These are phyloP conservation scores for Strigamia crassipes DNA, from an alignment of 2,888 invertebrate species.

Conservation along the genomic window DNA sequence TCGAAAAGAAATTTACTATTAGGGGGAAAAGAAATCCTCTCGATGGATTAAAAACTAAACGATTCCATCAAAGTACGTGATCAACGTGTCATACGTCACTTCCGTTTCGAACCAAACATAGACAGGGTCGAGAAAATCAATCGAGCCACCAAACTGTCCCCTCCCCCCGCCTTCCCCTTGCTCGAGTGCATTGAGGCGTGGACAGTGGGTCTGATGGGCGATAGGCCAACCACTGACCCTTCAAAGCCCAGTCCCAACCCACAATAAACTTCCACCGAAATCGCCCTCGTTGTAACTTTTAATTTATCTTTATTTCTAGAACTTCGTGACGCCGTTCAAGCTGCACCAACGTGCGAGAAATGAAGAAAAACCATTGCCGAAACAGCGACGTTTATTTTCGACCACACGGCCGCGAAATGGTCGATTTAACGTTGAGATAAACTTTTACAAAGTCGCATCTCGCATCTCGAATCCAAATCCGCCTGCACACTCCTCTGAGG, in stretches of 20 bases:
- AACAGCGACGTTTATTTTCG: too few relatives aligned
- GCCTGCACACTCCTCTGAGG: too few relatives aligned
- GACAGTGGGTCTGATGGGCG: conserved; percentile 15
- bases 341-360: too few relatives aligned
- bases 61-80: background rate
- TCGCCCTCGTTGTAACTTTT: conserved; percentile 3
- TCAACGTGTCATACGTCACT: conserved; percentile 13
- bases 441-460: too few relatives aligned
- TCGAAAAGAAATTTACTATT: background rate
- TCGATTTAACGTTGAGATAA: too few relatives aligned
- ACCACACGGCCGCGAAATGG: too few relatives aligned
- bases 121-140: conserved; percentile 7
- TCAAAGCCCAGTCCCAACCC: conserved; percentile 21
- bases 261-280: conserved; percentile 6
- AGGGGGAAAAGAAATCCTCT: background rate
- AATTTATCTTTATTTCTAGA: background rate
- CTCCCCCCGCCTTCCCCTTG: conserved; percentile 8
- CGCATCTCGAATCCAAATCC: too few relatives aligned
- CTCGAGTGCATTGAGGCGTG: conserved; percentile 19
- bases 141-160: background rate
- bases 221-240: conserved; percentile 38
- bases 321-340: too few relatives aligned
- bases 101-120: background rate
- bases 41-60: too few relatives aligned
- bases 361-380: too few relatives aligned